Base-by-base conservation (phyloP, 2,113 vertebrate species). In the Lipophrys pholis region DNA sequence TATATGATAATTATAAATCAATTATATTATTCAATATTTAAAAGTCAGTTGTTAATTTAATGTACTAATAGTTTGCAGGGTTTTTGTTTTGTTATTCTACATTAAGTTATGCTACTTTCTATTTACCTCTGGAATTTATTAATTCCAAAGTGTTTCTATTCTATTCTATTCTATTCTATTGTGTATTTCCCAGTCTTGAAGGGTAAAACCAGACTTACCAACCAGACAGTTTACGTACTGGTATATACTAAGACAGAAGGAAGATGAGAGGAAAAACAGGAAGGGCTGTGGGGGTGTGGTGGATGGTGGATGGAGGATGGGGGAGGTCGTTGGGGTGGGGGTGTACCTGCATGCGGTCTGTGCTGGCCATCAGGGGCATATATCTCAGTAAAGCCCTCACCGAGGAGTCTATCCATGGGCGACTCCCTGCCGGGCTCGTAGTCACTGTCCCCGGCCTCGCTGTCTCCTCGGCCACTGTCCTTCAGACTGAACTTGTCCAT, bases 401-500 rank as follows among this genome's bases (percentile, higher is more conserved):
- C 96, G 73, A 99, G 95, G 74, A 91, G 87, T 85, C 97, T 93
- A 60, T 98, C 97, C 92, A 97, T 94, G 48, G 98, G 98, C 65
- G 98, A 99, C 84, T 99, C 98, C 89, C 97, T 93, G 8, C 98
- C 97, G 81, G 98, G 87, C 83, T 99, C 98, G 76, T 98, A 99
- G 86, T 99, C 98, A 21, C 98, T 99, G 94, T 99, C 98, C 69
- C 98, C 97, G 0, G 98, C 97, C 90, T 99, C 98, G 10, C 98
- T 99, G 82, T 99, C 98, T 30, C 98, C 98, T 5, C 97, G 95
- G 5, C 98, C 98, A 62, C 98, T 99, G 94, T 99, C 98, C 91
- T 99, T 99, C 89, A 99, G 89, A 82, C 98, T 99, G 90, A 99
- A 99, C 90, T 99, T 99, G 60, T 99, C 98, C 97, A 99, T 99